phyloP scores from a whole-genome alignment of 1,140 invertebrate genomes.

The Pseudomyrmex sp. region DNA sequence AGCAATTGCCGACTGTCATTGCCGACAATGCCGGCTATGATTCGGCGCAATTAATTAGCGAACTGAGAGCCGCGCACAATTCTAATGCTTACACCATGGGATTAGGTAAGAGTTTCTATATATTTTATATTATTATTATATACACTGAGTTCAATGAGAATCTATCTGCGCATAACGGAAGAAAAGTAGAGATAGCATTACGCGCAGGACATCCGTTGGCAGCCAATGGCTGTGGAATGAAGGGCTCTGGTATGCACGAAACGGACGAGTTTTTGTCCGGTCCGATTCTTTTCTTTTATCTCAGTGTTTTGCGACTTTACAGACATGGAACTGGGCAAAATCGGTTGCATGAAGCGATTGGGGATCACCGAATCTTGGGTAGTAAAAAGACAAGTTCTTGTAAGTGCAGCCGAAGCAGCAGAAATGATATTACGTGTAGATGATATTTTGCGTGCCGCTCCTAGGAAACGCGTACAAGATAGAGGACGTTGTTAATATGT shows the following conservation, averaged over 20 bases:
- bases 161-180: too few relatives aligned
- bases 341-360: constrained; percentile 94
- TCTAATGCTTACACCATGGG: constrained; percentile 91
- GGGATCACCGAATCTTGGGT: constrained; percentile 99
- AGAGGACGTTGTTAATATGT: constrained; percentile 92
- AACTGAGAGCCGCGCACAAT: constrained; percentile 95
- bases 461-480: constrained; percentile 95
- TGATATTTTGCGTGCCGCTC: constrained; percentile 98
- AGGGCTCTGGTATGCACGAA: too few relatives aligned
- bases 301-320: constrained; percentile 45
- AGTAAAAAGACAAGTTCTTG: constrained; percentile 97
- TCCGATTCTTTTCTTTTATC: too few relatives aligned
- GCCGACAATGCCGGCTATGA: constrained; percentile 99
- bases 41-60: constrained; percentile 96
- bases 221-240: too few relatives aligned
- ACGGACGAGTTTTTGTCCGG: too few relatives aligned
- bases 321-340: constrained; percentile 95
- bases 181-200: too few relatives aligned
- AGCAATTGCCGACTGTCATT: constrained; percentile 96
- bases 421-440: constrained; percentile 99
- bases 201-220: too few relatives aligned
- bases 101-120: constrained; percentile 87
- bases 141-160: too few relatives aligned
- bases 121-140: too few relatives aligned
- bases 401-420: constrained; percentile 98